These are phyloP conservation scores for Lycaena phlaeas DNA, from an alignment of 2,888 invertebrate genomes.

Conservation along the genomic window DNA sequence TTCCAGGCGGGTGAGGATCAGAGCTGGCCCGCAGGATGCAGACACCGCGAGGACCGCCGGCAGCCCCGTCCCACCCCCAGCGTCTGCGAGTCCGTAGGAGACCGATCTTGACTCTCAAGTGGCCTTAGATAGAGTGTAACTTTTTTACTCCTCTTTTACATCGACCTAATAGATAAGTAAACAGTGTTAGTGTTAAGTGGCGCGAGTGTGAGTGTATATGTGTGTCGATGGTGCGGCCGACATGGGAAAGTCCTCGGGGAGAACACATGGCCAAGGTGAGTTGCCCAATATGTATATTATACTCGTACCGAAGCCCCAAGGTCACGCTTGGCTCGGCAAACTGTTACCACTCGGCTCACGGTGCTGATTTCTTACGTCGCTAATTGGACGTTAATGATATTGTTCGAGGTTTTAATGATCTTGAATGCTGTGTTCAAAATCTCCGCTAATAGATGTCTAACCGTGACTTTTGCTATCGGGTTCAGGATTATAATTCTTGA, in stretches of 20 bases:
- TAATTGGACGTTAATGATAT: background rate
- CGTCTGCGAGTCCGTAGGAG: conserved; percentile 60
- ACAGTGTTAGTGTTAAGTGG: conserved; percentile 58
- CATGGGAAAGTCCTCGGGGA: conserved; percentile 74
- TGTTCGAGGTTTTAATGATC: background rate
- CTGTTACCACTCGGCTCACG: too few species aligned
- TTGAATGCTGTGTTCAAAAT: too few species aligned
- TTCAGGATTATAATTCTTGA: too few species aligned
- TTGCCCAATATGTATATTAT: conserved; percentile 25
- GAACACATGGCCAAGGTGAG: conserved; percentile 74
- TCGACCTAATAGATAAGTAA: conserved; percentile 60
- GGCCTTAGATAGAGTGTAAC: conserved; percentile 68
- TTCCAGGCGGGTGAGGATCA: conserved; percentile 56
- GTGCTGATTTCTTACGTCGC: background rate
- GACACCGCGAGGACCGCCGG: conserved; percentile 71
- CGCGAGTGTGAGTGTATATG: conserved; percentile 56
- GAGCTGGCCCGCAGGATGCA: conserved; percentile 61
- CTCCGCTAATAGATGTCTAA: too few species aligned
- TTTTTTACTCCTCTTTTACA: conserved; percentile 69
- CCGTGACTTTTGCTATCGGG: too few species aligned
- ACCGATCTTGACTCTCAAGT: conserved; percentile 60
- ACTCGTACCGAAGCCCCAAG: too few species aligned
- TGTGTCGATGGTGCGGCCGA: conserved; percentile 71
- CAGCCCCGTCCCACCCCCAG: conserved; percentile 55
- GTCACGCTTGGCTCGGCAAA: background rate